phyloP scores from a whole-genome alignment of 2,113 vertebrate species.

The Albula goreensis region DNA sequence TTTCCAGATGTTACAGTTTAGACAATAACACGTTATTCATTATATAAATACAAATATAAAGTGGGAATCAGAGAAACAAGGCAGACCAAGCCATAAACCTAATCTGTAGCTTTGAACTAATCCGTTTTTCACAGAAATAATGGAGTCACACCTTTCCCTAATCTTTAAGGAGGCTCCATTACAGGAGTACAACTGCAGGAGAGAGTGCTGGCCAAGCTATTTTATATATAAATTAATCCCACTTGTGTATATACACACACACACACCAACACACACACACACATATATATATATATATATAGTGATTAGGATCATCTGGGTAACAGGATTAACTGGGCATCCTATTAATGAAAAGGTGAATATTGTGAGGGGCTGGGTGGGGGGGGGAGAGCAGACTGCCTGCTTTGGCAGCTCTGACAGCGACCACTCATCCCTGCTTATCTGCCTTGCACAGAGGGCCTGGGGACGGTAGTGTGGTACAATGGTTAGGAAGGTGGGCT shows the following conservation, averaged over 20 bases:
- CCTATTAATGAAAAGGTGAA: constrained; percentile 31
- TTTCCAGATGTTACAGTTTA: neutral
- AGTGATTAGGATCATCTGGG: constrained; percentile 14
- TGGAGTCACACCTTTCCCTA: neutral
- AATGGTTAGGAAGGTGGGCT: too few relatives aligned
- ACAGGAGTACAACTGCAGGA: neutral
- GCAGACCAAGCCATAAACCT: neutral
- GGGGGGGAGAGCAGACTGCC: neutral
- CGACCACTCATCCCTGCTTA: neutral
- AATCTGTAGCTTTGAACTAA: neutral
- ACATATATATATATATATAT: too few relatives aligned
- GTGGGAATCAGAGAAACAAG: neutral
- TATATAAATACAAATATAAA: neutral
- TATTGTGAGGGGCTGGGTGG: neutral
- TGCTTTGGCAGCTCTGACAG: neutral
- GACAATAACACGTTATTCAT: neutral
- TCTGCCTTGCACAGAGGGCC: neutral
- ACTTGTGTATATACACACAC: too few relatives aligned
- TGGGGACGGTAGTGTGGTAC: neutral
- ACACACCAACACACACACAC: too few relatives aligned
- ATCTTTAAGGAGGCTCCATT: constrained; percentile 29
- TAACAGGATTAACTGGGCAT: constrained; percentile 10
- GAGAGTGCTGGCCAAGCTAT: neutral
- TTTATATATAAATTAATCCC: too few relatives aligned
- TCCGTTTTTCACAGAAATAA: neutral